Conservation (phyloP, 1,140 invertebrate genomes). For the Solenopsis fugax region DNA sequence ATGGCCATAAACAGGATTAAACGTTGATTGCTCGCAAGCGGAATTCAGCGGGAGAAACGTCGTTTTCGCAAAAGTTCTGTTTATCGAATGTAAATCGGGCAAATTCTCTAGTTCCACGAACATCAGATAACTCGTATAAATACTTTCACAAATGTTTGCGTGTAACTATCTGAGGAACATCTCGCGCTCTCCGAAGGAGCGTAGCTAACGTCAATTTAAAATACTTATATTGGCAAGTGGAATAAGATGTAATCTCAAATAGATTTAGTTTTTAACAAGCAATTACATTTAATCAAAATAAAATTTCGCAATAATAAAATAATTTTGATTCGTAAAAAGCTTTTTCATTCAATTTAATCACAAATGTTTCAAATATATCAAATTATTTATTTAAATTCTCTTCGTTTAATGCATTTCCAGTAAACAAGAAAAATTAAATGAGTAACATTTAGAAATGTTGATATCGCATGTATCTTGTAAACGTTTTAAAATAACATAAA, state of each 20-base stretch:
- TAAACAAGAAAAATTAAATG: too few species aligned
- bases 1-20: constrained; percentile 5
- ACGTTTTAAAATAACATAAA: too few species aligned
- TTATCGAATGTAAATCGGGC: neutral
- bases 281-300: neutral
- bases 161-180: neutral
- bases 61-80: constrained; percentile 3
- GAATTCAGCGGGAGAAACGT: neutral
- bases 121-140: neutral
- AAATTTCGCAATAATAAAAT: neutral
- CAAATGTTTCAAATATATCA: neutral
- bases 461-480: too few species aligned
- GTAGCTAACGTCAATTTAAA: neutral
- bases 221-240: neutral
- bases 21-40: neutral
- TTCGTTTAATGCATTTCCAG: too few species aligned
- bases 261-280: neutral
- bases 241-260: neutral
- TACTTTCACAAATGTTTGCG: neutral
- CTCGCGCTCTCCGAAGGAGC: neutral
- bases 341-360: neutral
- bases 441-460: too few species aligned
- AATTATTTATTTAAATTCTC: neutral
- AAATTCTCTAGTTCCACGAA: neutral
- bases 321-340: neutral